phyloP scores from a whole-genome alignment of 2,888 invertebrate genomes.

The Drosophila buzzatii region DNA sequence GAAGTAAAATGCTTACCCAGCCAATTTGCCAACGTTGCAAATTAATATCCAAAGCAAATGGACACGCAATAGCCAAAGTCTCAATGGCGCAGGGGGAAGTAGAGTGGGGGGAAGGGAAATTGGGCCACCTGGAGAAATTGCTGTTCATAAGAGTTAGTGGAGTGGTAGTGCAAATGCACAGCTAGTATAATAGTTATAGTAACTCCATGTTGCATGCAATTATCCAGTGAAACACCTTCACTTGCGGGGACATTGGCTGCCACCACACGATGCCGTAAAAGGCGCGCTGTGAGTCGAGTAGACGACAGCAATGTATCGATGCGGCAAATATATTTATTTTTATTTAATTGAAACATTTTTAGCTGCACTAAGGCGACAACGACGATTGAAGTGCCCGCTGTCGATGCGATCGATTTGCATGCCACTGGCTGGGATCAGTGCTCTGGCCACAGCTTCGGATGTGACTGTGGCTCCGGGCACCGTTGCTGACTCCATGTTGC shows the following conservation, averaged over 20 bases:
- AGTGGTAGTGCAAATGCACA: constrained; percentile 28
- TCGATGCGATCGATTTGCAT: constrained; percentile 76
- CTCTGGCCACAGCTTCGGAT: constrained; percentile 14
- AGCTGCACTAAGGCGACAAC: constrained; percentile 64
- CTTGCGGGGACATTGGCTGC: constrained; percentile 18
- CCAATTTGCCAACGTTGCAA: constrained; percentile 62
- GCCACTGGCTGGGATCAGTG: constrained; percentile 37
- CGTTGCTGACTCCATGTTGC: constrained; percentile 68
- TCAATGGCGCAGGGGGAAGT: background rate
- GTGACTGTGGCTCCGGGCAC: constrained; percentile 20
- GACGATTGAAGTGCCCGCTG: constrained; percentile 72
- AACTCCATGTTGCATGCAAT: constrained; percentile 61
- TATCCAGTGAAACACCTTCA: constrained; percentile 63
- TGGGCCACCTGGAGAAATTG: constrained; percentile 50
- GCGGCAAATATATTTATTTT: constrained; percentile 48
- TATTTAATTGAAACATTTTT: constrained; percentile 80
- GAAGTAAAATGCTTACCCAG: constrained; percentile 63
- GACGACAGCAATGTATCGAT: constrained; percentile 27
- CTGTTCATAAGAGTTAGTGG: constrained; percentile 68
- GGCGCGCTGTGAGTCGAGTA: constrained; percentile 66
- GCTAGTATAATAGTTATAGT: constrained; percentile 27
- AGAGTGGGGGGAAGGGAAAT: background rate
- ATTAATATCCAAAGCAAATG: constrained; percentile 71
- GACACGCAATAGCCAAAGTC: constrained; percentile 52
- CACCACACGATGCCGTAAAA: constrained; percentile 59